Evolutionary conservation across 2,888 invertebrate genomes (phyloP).

Genomic region (Dilophus febrilis): DNA sequence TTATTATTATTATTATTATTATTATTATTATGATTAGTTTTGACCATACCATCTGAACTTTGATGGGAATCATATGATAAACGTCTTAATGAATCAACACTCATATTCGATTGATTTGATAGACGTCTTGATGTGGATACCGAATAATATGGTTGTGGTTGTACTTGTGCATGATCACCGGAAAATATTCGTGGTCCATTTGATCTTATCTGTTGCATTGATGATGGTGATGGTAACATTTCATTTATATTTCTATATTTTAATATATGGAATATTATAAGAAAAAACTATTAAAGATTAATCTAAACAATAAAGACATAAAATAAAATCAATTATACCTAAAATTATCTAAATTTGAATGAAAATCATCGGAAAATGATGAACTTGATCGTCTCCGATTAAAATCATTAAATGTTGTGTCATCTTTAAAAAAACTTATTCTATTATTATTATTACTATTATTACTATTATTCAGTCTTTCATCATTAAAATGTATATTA

Average conservation of each 20-base stretch:
- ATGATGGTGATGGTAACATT: conserved; percentile 10
- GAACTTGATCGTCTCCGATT: conserved; percentile 12
- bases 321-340: conserved; percentile 13
- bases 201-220: conserved; percentile 7
- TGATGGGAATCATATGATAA: conserved; percentile 11
- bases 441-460: too few species aligned
- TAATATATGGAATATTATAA: neutral
- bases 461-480: too few species aligned
- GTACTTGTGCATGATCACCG: conserved; percentile 19
- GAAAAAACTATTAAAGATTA: neutral
- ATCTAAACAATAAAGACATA: neutral
- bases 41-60: too few species aligned
- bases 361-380: conserved; percentile 15
- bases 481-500: conserved; percentile 1
- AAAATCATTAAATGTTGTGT: too few species aligned
- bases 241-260: conserved; percentile 9
- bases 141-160: conserved; percentile 27
- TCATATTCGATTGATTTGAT: too few species aligned
- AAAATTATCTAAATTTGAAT: conserved; percentile 14
- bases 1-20: neutral
- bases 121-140: too few species aligned
- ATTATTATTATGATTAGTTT: neutral
- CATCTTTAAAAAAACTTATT: too few species aligned
- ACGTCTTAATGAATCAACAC: conserved; percentile 17
- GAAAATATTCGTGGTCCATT: conserved; percentile 14